phyloP scores from a whole-genome alignment of 2,113 vertebrate genomes.

The Jacana jacana region DNA sequence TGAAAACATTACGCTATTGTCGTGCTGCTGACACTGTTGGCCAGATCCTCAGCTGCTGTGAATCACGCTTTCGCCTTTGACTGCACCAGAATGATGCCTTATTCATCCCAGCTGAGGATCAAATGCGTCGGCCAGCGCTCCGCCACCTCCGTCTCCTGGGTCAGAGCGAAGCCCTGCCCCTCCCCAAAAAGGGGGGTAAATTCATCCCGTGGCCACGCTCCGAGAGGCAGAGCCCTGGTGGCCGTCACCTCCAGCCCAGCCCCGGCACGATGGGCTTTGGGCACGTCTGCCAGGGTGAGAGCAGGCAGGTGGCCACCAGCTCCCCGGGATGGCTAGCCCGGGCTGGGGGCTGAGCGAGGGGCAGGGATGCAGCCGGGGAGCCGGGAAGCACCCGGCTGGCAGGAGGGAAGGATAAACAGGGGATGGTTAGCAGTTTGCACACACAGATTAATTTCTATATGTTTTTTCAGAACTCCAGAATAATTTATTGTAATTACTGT shows the following conservation, averaged over 20 bases:
- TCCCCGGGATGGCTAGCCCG: not conserved
- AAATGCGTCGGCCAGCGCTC: not conserved
- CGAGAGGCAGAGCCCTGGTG: not conserved
- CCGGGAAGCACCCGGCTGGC: not conserved
- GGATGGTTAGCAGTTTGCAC: not conserved
- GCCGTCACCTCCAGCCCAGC: not conserved
- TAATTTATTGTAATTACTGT: slow-evolving; percentile 67
- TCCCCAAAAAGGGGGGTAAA: not conserved
- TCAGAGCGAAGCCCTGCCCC: not conserved
- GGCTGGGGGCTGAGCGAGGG: rapidly evolving
- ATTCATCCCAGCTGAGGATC: slow-evolving; percentile 60
- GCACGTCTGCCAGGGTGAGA: not conserved
- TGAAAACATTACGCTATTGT: slow-evolving; percentile 66
- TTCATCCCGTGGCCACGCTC: not conserved
- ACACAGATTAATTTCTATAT: slow-evolving; percentile 40
- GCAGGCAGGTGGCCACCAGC: not conserved
- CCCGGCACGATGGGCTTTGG: not conserved
- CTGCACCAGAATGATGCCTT: slow-evolving; percentile 4
- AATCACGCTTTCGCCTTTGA: slow-evolving; percentile 46
- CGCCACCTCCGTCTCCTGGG: not conserved
- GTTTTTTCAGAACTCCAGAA: slow-evolving; percentile 28
- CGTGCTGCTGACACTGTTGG: slow-evolving; percentile 56
- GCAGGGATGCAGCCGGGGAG: not conserved
- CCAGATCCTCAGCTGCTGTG: slow-evolving; percentile 59
- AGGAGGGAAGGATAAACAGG: not conserved